A percentile compares a stretch with the other conserved stretches of the same genome.
Evolutionary conservation across 1,140 invertebrate species (phyloP).

Genomic region (Pogonus chalceus): DNA sequence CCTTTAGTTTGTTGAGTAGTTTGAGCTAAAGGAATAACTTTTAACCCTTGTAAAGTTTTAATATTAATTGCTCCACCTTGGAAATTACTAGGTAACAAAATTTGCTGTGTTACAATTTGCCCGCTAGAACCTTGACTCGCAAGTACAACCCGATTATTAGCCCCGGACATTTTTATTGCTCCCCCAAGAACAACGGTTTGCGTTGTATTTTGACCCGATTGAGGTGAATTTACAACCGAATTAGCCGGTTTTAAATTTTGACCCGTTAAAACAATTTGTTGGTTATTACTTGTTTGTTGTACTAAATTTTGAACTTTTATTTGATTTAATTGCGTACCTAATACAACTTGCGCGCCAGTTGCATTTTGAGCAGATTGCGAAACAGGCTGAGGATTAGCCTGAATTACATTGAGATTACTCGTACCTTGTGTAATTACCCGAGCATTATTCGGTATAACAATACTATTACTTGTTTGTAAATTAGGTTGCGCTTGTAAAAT

Average conservation of each 20-base stretch:
- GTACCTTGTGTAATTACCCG: conserved; percentile 14
- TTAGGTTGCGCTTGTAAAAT: conserved; percentile 28
- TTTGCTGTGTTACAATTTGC: conserved; percentile 40
- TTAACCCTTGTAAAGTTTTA: conserved; percentile 56
- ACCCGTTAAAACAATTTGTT: conserved; percentile 15
- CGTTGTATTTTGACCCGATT: conserved; percentile 16
- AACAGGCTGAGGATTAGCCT: conserved; percentile 21
- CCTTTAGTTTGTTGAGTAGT: conserved; percentile 27
- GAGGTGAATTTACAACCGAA: neutral
- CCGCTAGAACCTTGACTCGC: conserved; percentile 46
- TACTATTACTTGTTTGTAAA: conserved; percentile 14
- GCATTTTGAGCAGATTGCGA: conserved; percentile 19
- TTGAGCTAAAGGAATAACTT: conserved; percentile 49
- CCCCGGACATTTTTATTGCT: conserved; percentile 26
- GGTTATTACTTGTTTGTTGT: neutral
- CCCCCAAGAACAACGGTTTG: conserved; percentile 37
- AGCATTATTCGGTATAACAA: conserved; percentile 28
- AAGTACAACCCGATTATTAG: conserved; percentile 47
- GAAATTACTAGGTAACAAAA: conserved; percentile 43
- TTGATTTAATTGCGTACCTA: conserved; percentile 20
- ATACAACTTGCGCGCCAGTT: conserved; percentile 23
- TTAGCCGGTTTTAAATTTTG: conserved; percentile 9
- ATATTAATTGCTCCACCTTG: conserved; percentile 49
- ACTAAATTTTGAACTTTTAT: conserved; percentile 14
- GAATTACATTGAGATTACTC: conserved; percentile 25